phyloP scores from a whole-genome alignment of 2,888 invertebrate genomes.

The Capitulum mitella region DNA sequence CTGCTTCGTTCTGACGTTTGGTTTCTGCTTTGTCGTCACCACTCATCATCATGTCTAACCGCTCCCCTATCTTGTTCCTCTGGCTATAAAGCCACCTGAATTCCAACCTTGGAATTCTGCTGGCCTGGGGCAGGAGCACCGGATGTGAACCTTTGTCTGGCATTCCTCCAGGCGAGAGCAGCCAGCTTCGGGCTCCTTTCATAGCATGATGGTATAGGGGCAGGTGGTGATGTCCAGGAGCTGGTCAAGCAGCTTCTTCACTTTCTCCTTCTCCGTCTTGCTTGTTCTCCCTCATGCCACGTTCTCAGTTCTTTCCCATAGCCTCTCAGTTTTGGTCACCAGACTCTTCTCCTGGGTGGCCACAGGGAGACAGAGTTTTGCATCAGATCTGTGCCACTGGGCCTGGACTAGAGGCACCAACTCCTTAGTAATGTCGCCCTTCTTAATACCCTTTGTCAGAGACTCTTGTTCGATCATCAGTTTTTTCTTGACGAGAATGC shows the following conservation, averaged over 20 bases:
- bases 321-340: neutral
- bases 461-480: neutral
- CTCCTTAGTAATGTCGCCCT: neutral
- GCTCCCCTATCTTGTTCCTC: neutral
- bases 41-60: neutral
- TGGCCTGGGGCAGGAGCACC: neutral
- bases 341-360: neutral
- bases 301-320: no score
- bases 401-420: neutral
- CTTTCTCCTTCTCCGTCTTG: neutral
- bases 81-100: neutral
- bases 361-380: neutral
- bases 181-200: neutral
- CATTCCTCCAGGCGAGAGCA: neutral
- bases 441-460: neutral
- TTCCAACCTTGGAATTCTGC: neutral
- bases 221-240: neutral
- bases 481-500: neutral
- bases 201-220: neutral
- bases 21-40: neutral
- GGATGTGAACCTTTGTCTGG: neutral
- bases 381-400: neutral
- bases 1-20: neutral
- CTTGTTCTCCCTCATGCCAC: neutral
- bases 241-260: neutral